These are phyloP conservation scores for Patella depressa DNA, from an alignment of 2,888 invertebrate species.

Conservation along the genomic window DNA sequence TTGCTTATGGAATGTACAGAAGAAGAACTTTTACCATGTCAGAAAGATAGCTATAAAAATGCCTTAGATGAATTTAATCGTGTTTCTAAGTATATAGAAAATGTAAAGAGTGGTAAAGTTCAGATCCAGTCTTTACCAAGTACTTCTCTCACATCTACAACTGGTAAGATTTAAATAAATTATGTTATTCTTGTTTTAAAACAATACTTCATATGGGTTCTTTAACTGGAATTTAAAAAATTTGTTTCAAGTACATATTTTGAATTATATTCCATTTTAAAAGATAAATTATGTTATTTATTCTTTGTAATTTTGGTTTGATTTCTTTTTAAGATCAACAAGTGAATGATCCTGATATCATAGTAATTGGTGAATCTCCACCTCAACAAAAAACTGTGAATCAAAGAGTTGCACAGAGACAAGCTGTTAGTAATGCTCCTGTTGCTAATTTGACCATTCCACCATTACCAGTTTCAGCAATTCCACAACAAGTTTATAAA, in stretches of 20 bases:
- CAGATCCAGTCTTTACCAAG: not conserved
- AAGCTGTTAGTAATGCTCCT: slow-evolving; percentile 8
- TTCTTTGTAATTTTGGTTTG: too few relatives aligned
- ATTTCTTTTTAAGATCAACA: slow-evolving; percentile 20
- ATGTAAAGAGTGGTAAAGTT: not conserved
- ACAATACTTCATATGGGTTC: too few relatives aligned
- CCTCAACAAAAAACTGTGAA: slow-evolving; percentile 25
- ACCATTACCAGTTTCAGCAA: slow-evolving; percentile 3
- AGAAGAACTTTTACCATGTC: slow-evolving; percentile 80
- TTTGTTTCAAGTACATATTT: too few relatives aligned
- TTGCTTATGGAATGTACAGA: slow-evolving; percentile 79
- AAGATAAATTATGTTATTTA: too few relatives aligned
- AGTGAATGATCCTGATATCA: slow-evolving; percentile 44
- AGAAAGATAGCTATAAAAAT: slow-evolving; percentile 77
- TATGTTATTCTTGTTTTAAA: too few relatives aligned
- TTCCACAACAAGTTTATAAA: slow-evolving; percentile 47
- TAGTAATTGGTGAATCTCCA: slow-evolving; percentile 55
- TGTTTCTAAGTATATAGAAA: slow-evolving; percentile 10
- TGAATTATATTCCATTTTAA: too few relatives aligned
- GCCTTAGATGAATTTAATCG: slow-evolving; percentile 77
- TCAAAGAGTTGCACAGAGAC: not conserved
- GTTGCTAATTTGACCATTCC: not conserved
- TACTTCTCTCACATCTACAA: not conserved
- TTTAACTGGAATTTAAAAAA: too few relatives aligned
- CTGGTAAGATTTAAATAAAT: not conserved